Evolutionary conservation across 2,113 vertebrate genomes (phyloP), one percentile per base, ranked within the genome.

Genomic region (Myotis davidii): DNA sequence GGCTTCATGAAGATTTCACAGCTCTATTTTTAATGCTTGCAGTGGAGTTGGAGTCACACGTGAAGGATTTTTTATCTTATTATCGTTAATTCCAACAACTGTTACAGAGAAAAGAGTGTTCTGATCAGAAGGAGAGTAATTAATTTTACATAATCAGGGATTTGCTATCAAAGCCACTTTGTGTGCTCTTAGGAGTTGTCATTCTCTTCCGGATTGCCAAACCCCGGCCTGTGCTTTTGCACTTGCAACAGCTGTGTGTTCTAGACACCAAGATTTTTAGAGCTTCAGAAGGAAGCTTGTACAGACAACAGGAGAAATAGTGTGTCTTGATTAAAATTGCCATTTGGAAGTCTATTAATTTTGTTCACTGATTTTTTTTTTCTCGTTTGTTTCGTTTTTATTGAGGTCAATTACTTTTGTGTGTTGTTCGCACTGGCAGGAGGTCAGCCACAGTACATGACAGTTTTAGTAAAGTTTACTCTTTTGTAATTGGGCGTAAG

Each of bases 141-240:
- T 97, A 97, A 97, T 98, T 98, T 98, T 96, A 98, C 91, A 96
- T 97, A 96, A 97, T 97, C 96, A 96, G 84, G 97, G 83, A 96
- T 96, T 97, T 96, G 94, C 89, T 89, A 84, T 87, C 54, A 92
- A 13, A 0, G 1, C 9, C 92, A 81, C 85, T 95, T 94, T 97
- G 39, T 92, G 50, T 86, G 81, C 34, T 77, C n/a, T 94, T 85
- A 27, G 0, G 90, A 61, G 3, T 37, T 97, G 86, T 96, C 78
- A 81, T 82, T 84, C 74, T 97, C 96, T 37, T 23, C 37, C 59
- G 69, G 92, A 94, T 84, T 84, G 79, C 83, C 94, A 95, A 97
- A 79, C 81, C 83, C 37, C 54, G 29, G 89, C 56, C 78, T 70
- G 23, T 16, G 34, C 20, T 73, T 42, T 74, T 37, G 34, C 1